A percentile compares a stretch with the other conserved stretches of the same genome.
Conservation (phyloP, 2,888 invertebrate species). For the Meteorus colon region DNA sequence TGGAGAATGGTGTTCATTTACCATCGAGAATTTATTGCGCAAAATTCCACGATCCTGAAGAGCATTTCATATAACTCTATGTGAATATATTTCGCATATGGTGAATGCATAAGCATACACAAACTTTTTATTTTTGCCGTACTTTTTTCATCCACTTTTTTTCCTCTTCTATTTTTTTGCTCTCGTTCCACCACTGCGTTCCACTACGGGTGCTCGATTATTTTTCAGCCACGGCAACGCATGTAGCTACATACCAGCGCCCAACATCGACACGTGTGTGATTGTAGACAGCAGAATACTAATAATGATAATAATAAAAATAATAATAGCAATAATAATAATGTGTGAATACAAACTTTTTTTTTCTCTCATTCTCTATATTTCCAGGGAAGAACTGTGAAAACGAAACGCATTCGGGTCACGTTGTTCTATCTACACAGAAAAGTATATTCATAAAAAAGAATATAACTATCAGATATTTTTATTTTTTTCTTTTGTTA, state of each 20-base stretch:
- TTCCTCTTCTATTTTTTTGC: background rate
- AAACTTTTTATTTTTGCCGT: background rate
- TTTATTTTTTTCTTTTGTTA: no score
- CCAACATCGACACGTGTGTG: slow-evolving; percentile 19
- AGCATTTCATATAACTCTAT: background rate
- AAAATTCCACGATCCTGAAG: background rate
- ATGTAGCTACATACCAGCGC: background rate
- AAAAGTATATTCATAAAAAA: no score
- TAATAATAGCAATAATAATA: background rate
- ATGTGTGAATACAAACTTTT: background rate
- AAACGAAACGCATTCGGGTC: no score
- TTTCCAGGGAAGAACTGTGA: no score
- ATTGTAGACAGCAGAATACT: slow-evolving; percentile 4
- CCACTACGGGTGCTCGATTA: slow-evolving; percentile 1
- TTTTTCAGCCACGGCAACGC: slow-evolving; percentile 12
- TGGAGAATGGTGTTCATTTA: background rate
- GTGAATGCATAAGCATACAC: background rate
- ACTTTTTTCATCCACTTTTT: background rate
- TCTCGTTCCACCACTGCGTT: background rate
- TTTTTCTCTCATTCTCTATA: background rate
- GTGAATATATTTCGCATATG: background rate
- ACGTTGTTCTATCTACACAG: no score
- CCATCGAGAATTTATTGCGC: background rate
- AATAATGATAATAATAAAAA: background rate
- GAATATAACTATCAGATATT: no score